phyloP scores from a whole-genome alignment of 2,888 invertebrate species.

The Drosophila affinis region DNA sequence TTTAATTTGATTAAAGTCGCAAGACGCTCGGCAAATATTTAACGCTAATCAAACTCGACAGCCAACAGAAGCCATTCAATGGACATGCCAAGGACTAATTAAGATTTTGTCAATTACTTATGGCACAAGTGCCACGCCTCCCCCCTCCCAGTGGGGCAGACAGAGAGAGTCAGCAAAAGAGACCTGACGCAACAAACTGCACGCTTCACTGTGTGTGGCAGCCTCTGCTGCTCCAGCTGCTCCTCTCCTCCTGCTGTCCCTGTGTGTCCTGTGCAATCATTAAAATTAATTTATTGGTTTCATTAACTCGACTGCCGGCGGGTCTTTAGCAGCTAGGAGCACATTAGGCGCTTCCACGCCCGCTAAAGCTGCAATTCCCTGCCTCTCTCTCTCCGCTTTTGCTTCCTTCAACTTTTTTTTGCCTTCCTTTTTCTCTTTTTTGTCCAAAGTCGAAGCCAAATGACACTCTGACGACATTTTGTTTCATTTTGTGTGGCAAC shows the following conservation, averaged over 20 bases:
- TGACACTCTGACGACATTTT: slow-evolving; percentile 69
- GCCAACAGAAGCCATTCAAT: slow-evolving; percentile 71
- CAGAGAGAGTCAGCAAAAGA: not conserved
- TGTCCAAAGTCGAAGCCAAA: slow-evolving; percentile 55
- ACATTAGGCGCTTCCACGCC: slow-evolving; percentile 58
- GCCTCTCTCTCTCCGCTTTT: not conserved
- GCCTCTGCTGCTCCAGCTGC: not conserved
- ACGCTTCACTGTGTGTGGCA: slow-evolving; percentile 39
- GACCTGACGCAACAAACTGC: slow-evolving; percentile 74
- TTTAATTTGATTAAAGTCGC: slow-evolving; percentile 77
- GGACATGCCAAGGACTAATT: slow-evolving; percentile 79
- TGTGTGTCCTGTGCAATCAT: slow-evolving; percentile 57
- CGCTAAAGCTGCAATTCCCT: slow-evolving; percentile 11
- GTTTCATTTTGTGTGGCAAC: slow-evolving; percentile 59
- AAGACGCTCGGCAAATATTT: slow-evolving; percentile 59
- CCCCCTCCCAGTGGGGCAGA: slow-evolving; percentile 6
- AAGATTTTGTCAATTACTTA: slow-evolving; percentile 80
- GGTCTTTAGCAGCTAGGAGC: slow-evolving; percentile 65
- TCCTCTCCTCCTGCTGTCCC: not conserved
- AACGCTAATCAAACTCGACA: slow-evolving; percentile 63
- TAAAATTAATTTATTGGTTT: slow-evolving; percentile 82
- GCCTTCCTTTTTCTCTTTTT: slow-evolving; percentile 5
- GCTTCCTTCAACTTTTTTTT: not conserved
- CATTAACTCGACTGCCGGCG: slow-evolving; percentile 75
- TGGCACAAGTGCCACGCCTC: slow-evolving; percentile 66